A percentile compares a stretch with the other conserved stretches of the same genome.
Conservation (phyloP, 2,888 invertebrate species). For the Scaptomyza cyrtandrae region DNA sequence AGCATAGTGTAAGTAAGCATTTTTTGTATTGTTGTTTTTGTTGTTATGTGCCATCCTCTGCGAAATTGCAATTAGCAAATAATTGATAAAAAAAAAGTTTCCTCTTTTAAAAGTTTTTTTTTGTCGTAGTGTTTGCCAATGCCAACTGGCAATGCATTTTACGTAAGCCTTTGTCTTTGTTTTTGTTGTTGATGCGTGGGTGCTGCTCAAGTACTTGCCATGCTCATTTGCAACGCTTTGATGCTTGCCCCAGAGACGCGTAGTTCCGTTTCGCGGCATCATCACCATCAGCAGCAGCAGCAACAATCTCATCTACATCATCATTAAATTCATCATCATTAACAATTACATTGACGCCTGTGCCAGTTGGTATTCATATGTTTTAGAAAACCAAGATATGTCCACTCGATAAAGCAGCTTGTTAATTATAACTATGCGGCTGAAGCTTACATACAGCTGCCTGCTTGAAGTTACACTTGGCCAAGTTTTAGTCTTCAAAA, state of each 20-base stretch:
- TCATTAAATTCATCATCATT: not conserved
- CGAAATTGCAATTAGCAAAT: conserved; percentile 59
- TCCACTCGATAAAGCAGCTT: conserved; percentile 26
- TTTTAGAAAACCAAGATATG: conserved; percentile 21
- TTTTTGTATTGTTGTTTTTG: not conserved
- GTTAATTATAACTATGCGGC: conserved; percentile 28
- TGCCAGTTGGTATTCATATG: conserved; percentile 22
- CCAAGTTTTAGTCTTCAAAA: not conserved
- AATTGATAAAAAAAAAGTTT: conserved; percentile 47
- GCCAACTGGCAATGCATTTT: conserved; percentile 44
- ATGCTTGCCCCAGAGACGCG: conserved; percentile 38
- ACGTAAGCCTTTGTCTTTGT: conserved; percentile 40
- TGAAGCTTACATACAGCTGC: conserved; percentile 18
- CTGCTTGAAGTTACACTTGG: conserved; percentile 19
- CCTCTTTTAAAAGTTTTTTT: conserved; percentile 4
- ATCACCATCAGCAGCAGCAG: not conserved
- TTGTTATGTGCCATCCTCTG: conserved; percentile 28
- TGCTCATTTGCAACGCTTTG: conserved; percentile 48
- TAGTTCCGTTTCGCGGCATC: conserved; percentile 45
- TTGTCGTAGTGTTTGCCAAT: conserved; percentile 15
- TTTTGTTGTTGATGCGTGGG: conserved; percentile 25
- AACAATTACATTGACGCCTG: conserved; percentile 9
- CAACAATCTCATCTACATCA: not conserved
- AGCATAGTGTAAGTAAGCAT: not conserved
- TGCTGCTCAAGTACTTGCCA: conserved; percentile 36